A percentile compares a stretch with the other conserved stretches of the same genome.
phyloP scores from a whole-genome alignment of 2,888 invertebrate genomes.

The Drosophila putrida region DNA sequence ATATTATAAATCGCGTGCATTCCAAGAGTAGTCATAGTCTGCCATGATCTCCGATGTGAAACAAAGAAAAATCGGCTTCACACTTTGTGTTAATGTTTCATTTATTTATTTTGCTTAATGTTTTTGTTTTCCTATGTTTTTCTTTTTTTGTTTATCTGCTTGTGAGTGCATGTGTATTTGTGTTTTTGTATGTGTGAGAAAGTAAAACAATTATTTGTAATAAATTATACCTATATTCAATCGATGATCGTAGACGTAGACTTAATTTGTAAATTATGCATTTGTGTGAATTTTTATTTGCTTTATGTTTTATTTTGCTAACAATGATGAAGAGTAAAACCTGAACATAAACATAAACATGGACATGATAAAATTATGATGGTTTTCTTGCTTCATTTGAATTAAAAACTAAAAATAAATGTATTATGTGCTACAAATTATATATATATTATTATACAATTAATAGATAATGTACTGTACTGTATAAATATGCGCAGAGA shows the following conservation, averaged over 20 bases:
- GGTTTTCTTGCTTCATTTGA: conserved; percentile 62
- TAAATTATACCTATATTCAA: conserved; percentile 72
- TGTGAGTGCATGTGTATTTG: conserved; percentile 21
- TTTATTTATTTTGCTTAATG: conserved; percentile 73
- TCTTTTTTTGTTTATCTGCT: conserved; percentile 16
- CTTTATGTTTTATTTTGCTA: conserved; percentile 50
- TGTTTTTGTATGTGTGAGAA: conserved; percentile 36
- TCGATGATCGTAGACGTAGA: conserved; percentile 53
- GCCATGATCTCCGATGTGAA: conserved; percentile 30
- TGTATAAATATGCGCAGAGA: conserved; percentile 62
- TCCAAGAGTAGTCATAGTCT: conserved; percentile 29
- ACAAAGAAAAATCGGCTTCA: conserved; percentile 11
- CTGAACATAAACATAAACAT: conserved; percentile 45
- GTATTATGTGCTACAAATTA: conserved; percentile 56
- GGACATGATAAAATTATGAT: conserved; percentile 38
- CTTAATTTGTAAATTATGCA: conserved; percentile 73
- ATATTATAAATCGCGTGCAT: conserved; percentile 15
- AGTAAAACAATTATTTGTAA: conserved; percentile 61
- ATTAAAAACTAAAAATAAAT: conserved; percentile 48
- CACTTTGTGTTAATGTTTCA: conserved; percentile 67
- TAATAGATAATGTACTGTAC: conserved; percentile 61
- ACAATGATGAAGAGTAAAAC: conserved; percentile 46
- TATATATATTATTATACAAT: conserved; percentile 64
- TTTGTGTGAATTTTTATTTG: conserved; percentile 36
- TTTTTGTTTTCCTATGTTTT: conserved; percentile 40